Base-by-base conservation (phyloP, 2,797 vertebrate genomes). In the Sebastes taczanowskii region DNA sequence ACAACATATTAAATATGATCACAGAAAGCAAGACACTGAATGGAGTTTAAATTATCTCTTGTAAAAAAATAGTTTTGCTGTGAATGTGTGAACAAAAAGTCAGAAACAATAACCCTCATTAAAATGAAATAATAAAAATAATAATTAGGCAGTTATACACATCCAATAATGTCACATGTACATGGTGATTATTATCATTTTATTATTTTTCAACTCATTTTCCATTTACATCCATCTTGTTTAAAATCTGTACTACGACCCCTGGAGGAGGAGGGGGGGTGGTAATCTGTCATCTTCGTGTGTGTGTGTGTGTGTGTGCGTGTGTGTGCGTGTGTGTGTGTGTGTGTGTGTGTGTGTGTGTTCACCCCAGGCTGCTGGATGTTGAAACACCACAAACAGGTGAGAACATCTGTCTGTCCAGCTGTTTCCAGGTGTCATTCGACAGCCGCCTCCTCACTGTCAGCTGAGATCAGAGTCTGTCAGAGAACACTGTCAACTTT, bases 331-430 rank as follows among this genome's bases (percentile, higher is more conserved):
- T 18, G 42, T 59, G 66, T 20, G 58, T 20, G 58, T 14, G 42
- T 34, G 46, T 29, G 52, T 11, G 22, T 23, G 25, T 56, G 16
- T 35, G 66, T 58, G 52, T 20, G 52, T 22, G n/a, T 32, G 30
- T 11, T 49, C 11, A 38, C 65, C 71, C 16, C 77, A 29, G 65
- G 66, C 62, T 74, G 64, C 70, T 75, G 23, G 20, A 52, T 49
- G 52, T 65, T 76, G 78, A 61, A 63, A 14, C 16, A 0, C 59
- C 55, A 58, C n/a, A 34, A 4, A 23, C 3, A 82, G 70, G 69
- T 67, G 74, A 34, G 22, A 80, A 75, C 80, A 78, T 88, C 80
- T 85, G 82, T 77, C 38, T 16, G 52, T 65, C 18, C 62, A 88
- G 74, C 38, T 85, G 80, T 71, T 63, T 67, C 49, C 53, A 18